Conservation (phyloP, 2,113 vertebrate genomes). For the Pteruthius melanotis region DNA sequence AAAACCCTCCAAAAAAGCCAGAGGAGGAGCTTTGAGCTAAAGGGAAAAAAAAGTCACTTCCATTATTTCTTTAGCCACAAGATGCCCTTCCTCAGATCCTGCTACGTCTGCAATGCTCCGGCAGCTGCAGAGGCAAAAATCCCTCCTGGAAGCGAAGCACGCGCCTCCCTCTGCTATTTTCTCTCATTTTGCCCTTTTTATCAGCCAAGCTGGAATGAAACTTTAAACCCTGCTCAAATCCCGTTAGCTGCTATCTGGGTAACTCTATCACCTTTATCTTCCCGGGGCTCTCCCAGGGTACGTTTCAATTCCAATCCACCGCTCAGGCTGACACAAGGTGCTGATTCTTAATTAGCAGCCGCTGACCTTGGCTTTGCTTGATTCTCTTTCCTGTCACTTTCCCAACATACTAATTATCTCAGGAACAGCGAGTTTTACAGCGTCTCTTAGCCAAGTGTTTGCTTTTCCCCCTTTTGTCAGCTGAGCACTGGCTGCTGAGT, state of each 20-base stretch:
- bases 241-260: conserved; percentile 33
- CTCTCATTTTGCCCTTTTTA: conserved; percentile 30
- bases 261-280: conserved; percentile 52
- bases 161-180: neutral
- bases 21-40: neutral
- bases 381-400: conserved; percentile 61
- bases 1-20: neutral
- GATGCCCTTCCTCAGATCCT: neutral
- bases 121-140: neutral
- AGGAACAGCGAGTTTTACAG: conserved; percentile 16
- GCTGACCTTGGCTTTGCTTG: conserved; percentile 58
- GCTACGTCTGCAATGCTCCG: fast-evolving
- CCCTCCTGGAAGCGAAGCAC: conserved; percentile 18
- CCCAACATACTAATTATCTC: conserved; percentile 66
- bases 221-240: conserved; percentile 20
- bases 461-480: neutral
- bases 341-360: conserved; percentile 66
- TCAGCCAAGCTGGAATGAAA: conserved; percentile 13
- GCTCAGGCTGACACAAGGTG: conserved; percentile 61
- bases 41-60: neutral
- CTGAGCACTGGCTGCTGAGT: neutral
- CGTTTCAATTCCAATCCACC: conserved; percentile 55
- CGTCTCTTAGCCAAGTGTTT: neutral
- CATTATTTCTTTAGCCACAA: neutral
- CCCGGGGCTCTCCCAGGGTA: conserved; percentile 1